Conservation (phyloP, 2,797 vertebrate genomes). For the Tamandua tetradactyla region DNA sequence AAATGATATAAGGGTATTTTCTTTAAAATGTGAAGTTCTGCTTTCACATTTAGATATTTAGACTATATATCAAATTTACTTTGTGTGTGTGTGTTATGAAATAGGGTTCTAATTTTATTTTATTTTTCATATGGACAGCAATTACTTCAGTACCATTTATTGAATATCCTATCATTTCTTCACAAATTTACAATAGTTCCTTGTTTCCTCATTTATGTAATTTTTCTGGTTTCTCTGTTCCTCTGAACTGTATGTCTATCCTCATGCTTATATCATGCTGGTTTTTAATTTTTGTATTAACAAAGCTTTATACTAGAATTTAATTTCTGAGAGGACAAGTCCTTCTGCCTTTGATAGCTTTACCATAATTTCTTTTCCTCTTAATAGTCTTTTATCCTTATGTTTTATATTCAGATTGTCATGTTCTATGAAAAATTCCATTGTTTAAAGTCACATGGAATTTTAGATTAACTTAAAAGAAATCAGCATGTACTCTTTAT, state of each 20-base stretch:
- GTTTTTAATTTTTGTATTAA: neutral
- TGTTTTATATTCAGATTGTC: neutral
- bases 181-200: neutral
- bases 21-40: constrained; percentile 11
- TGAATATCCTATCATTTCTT: neutral
- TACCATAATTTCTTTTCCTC: neutral
- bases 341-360: neutral
- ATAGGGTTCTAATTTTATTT: constrained; percentile 26
- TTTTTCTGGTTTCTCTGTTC: neutral
- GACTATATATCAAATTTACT: too few relatives aligned
- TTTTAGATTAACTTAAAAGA: neutral
- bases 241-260: neutral
- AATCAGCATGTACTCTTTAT: neutral
- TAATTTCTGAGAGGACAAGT: neutral
- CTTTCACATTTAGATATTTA: neutral
- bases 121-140: neutral
- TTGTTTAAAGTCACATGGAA: neutral
- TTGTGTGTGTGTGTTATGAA: neutral
- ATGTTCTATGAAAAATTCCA: neutral
- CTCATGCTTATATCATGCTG: neutral
- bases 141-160: neutral
- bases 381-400: neutral
- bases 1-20: neutral
- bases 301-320: neutral
- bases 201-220: neutral